phyloP scores from a whole-genome alignment of 2,888 invertebrate genomes.

The Ametastegia equiseti region DNA sequence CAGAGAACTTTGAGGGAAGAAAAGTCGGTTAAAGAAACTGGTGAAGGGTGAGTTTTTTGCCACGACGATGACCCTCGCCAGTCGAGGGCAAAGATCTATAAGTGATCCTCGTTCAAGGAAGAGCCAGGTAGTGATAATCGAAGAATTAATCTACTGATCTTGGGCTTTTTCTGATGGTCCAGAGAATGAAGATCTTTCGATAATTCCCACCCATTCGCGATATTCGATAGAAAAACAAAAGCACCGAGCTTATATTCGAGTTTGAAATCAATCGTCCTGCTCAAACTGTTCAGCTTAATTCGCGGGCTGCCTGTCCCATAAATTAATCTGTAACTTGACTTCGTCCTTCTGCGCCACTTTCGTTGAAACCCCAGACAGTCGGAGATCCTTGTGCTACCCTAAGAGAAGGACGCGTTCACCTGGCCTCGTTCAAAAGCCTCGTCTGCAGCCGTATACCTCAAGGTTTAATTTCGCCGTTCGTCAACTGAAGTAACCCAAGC shows the following conservation, averaged over 20 bases:
- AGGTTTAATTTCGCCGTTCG: constrained; percentile 58
- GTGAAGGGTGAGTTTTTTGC: constrained; percentile 43
- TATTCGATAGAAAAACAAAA: no score
- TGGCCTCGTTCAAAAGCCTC: neutral
- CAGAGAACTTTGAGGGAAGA: neutral
- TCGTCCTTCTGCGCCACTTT: constrained; percentile 57
- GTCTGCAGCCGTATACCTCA: constrained; percentile 56
- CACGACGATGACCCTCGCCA: constrained; percentile 41
- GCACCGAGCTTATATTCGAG: no score
- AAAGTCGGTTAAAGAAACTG: neutral
- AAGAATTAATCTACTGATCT: neutral
- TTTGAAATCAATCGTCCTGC: neutral
- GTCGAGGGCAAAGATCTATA: constrained; percentile 16
- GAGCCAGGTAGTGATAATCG: neutral
- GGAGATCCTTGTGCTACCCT: neutral
- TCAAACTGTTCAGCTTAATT: neutral
- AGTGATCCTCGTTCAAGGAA: neutral
- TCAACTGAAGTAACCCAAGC: constrained; percentile 13
- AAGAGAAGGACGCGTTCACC: neutral
- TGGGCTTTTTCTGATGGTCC: neutral
- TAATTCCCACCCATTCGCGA: no score
- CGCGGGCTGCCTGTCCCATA: constrained; percentile 57
- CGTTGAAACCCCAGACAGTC: constrained; percentile 15
- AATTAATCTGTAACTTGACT: constrained; percentile 66
- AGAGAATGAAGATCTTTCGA: neutral